Percentiles rank a stretch among this genome's conserved stretches.
Evolutionary conservation across 2,888 invertebrate species (phyloP).

Genomic region (Polymixis lichenea): DNA sequence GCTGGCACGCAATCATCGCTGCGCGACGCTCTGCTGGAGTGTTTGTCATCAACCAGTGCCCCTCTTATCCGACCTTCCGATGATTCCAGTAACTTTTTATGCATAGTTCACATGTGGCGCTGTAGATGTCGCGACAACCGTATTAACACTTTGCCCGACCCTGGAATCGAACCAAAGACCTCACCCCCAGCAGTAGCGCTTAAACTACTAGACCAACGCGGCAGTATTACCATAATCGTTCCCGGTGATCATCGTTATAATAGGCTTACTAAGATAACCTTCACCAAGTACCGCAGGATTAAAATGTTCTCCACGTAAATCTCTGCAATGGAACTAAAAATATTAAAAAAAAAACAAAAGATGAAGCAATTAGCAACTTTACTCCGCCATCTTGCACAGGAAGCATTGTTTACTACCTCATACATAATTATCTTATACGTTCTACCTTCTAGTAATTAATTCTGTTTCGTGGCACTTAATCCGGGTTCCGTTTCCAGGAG

Average conservation of each 20-base stretch:
- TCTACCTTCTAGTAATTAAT: slow-evolving; percentile 63
- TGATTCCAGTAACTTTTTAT: too few relatives aligned
- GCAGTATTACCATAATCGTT: too few relatives aligned
- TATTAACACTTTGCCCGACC: too few relatives aligned
- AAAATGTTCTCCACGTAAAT: background rate
- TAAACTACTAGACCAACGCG: too few relatives aligned
- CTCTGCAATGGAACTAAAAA: background rate
- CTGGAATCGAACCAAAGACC: too few relatives aligned
- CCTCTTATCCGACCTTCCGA: too few relatives aligned
- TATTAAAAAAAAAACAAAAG: slow-evolving; percentile 12
- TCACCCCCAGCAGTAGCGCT: too few relatives aligned
- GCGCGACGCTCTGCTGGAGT: too few relatives aligned
- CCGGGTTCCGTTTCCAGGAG: slow-evolving; percentile 44
- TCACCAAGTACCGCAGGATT: background rate
- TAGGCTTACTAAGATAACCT: background rate
- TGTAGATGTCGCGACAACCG: too few relatives aligned
- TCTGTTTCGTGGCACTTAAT: slow-evolving; percentile 58
- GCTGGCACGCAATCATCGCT: too few relatives aligned
- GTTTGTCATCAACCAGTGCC: too few relatives aligned
- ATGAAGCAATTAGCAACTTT: slow-evolving; percentile 16
- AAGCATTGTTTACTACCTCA: slow-evolving; percentile 57
- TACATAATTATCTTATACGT: slow-evolving; percentile 59
- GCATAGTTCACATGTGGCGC: too few relatives aligned
- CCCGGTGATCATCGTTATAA: background rate
- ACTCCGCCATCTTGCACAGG: slow-evolving; percentile 4